Evolutionary conservation across 2,113 vertebrate species (phyloP), one percentile per base, ranked within the genome.

Genomic region (Andinoacara biseriatus): DNA sequence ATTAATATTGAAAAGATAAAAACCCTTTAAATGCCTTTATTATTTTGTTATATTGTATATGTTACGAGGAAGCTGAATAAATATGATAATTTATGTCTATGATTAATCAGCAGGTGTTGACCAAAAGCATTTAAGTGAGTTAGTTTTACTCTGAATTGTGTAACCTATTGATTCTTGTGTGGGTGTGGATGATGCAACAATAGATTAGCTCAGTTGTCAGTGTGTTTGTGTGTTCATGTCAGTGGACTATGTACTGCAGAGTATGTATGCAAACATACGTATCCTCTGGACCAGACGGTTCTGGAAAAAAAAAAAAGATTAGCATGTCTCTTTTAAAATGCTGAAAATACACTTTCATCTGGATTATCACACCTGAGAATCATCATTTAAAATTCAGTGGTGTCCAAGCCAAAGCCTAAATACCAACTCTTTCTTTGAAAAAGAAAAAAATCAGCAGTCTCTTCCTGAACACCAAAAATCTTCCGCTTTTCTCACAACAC

Each of bases 401-500:
- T 5, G 29, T 80, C 79, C 83, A 87, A 76, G 84, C 75, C 62
- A 75, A 83, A 82, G 18, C 20, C 24, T 49, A 22, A 33, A 24
- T 1, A 15, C 29, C 18, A 20, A 10, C 52, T 13, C 46, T 77
- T 40, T 75, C 57, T 77, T 35, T 1, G 5, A 65, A 52, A 26
- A 56, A 62, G 20, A 78, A 89, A 54, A 46, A 90, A 82, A 88
- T 89, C 78, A 84, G 54, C 59, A 89, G 59, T 75, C 56, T 90
- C 72, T 74, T 78, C 74, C 62, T 74, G n/a, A n/a, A 54, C 31
- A 43, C 61, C 58, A 29, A 58, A 38, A 77, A 59, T 58, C 74
- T 83, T 69, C 61, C 60, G 80, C 69, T 81, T 88, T 84, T 86
- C 78, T 85, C 89, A 82, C 38, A 87, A 76, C 82, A 87, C 58